Base-by-base conservation (phyloP, 2,888 invertebrate species). In the Troides helena region DNA sequence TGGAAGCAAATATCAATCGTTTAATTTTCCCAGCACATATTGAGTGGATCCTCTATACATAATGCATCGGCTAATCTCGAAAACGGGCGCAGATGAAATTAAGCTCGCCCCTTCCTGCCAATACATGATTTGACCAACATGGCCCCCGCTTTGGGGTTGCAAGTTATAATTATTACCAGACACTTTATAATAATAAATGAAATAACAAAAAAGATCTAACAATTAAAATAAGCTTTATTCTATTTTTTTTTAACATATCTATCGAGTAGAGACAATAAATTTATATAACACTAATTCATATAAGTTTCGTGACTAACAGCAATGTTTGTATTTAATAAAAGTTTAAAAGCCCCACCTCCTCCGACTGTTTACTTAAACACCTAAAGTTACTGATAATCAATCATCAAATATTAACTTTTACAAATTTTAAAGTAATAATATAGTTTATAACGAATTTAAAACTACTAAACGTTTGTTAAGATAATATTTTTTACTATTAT, bases 311-410 rank as follows among this genome's bases (percentile, higher is more conserved):
- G 68, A 68, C 63, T 17, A 21, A 59, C 46, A 63, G 58, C 18
- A 68, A 63, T 68, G 21, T 58, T 46, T 46, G 18, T 65, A 10
- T 46, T 65, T 63, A 62, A 43, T 46, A 62, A 68, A 59, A 50
- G 59, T 1, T 62, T 58, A 30, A 36, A 46, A 43, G 43, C 57
- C 18, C 39, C 50, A 57, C n/a, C 53, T 43, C 46, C 43, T 46
- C 25, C 43, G 53, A 62, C 57, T 68, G 68, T 63, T 57, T 68
- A 68, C 63, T 59, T 21, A 68, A 68, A 68, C 68, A 68, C 68
- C 68, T 68, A 63, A 68, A 43, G 25, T 5, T 53, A 60, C 30
- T 63, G 57, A 62, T 67, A 56, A 67, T 53, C 62, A 36, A 25
- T 56, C 43, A 62, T 67, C 53, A 67, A 67, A 62, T 62, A 56